A percentile compares a stretch with the other conserved stretches of the same genome.
Evolutionary conservation across 2,888 invertebrate genomes (phyloP).

Genomic region (Entomobrya multifasciata): DNA sequence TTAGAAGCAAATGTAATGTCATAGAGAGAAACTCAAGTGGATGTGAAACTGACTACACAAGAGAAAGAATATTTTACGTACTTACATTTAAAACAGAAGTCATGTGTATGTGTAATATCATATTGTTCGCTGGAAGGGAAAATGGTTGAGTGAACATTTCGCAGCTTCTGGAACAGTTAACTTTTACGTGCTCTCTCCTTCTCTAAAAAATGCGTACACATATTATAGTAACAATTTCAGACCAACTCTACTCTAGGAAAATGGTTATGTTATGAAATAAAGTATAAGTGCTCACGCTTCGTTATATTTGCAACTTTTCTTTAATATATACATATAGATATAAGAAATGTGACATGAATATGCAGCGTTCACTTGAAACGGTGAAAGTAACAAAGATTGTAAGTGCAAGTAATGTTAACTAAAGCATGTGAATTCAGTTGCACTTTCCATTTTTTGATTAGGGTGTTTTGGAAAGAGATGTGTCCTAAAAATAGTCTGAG

Average conservation of each 20-base stretch:
- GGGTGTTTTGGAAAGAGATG: too few species aligned
- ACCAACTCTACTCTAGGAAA: too few species aligned
- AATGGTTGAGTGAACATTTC: constrained; percentile 56
- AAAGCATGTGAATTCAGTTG: not conserved
- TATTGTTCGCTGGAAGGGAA: constrained; percentile 25
- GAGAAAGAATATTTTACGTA: constrained; percentile 30
- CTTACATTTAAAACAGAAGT: constrained; percentile 37
- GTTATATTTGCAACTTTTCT: too few species aligned
- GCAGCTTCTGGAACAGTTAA: constrained; percentile 56
- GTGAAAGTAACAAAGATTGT: not conserved
- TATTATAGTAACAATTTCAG: too few species aligned
- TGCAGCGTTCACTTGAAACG: not conserved
- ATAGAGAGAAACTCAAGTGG: not conserved
- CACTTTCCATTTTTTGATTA: constrained; percentile 41
- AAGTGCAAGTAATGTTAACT: not conserved
- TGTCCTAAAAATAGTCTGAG: too few species aligned
- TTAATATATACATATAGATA: too few species aligned
- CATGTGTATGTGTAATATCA: not conserved
- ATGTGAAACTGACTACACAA: constrained; percentile 12
- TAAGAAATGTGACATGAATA: too few species aligned
- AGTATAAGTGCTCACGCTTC: too few species aligned
- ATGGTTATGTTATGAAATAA: too few species aligned
- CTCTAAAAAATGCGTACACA: too few species aligned
- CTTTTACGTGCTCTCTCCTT: constrained; percentile 45
- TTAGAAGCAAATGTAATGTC: too few species aligned